Percentiles rank a stretch among this genome's conserved stretches.
phyloP scores from a whole-genome alignment of 1,140 invertebrate species.

The Contarinia nasturtii region DNA sequence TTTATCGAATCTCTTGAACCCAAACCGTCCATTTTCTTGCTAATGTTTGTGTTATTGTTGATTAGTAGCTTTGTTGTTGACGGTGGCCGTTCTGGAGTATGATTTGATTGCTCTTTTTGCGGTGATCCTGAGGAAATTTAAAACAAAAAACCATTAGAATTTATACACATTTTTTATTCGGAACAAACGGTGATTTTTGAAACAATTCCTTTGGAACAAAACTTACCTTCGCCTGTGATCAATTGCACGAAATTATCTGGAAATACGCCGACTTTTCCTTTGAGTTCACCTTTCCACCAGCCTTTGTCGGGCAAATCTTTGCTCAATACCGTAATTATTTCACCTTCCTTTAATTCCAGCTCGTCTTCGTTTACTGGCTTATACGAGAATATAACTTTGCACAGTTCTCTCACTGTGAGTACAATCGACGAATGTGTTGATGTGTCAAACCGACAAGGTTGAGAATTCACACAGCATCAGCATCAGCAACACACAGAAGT shows the following conservation, averaged over 20 bases:
- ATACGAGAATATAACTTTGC: constrained; percentile 78
- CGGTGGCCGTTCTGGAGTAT: constrained; percentile 4
- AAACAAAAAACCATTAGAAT: background rate
- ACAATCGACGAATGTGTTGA: background rate
- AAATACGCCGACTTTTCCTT: constrained; percentile 78
- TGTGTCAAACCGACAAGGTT: too few species aligned
- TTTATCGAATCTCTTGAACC: constrained; percentile 22
- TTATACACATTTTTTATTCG: too few species aligned
- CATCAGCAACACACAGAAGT: too few species aligned
- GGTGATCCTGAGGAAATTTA: background rate
- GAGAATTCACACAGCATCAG: too few species aligned
- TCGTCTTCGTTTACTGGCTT: constrained; percentile 86
- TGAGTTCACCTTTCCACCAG: constrained; percentile 92
- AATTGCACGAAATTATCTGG: constrained; percentile 83
- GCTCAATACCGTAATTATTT: constrained; percentile 70
- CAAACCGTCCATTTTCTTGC: constrained; percentile 19
- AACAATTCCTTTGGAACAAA: too few species aligned
- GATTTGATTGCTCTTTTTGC: background rate
- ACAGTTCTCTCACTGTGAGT: constrained; percentile 44
- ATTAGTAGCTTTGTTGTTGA: constrained; percentile 19
- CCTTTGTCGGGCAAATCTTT: constrained; percentile 82
- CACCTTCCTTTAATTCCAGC: constrained; percentile 70
- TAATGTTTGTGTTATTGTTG: constrained; percentile 10
- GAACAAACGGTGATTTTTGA: too few species aligned
- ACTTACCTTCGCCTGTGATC: too few species aligned